phyloP scores from a whole-genome alignment of 2,797 vertebrate genomes.

The Fratercula arctica region DNA sequence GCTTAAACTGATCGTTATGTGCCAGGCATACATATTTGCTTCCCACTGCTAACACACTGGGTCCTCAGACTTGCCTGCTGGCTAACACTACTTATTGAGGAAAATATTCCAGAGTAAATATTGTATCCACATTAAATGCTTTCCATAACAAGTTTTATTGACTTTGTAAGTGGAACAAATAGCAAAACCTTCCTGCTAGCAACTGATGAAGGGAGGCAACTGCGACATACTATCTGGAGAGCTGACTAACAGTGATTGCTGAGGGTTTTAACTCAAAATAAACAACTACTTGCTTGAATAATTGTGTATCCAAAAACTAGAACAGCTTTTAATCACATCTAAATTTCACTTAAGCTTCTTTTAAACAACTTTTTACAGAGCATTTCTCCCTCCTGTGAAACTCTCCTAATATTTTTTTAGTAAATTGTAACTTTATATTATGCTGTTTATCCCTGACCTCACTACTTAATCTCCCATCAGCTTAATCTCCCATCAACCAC shows the following conservation, averaged over 20 bases:
- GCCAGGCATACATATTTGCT: background rate
- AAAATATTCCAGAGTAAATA: constrained; percentile 35
- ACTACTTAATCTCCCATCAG: background rate
- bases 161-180: constrained; percentile 4
- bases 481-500: background rate
- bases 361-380: background rate
- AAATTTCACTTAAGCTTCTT: background rate
- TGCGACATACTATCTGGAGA: background rate
- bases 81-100: background rate
- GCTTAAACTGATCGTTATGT: background rate
- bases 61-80: background rate
- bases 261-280: constrained; percentile 20
- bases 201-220: constrained; percentile 1
- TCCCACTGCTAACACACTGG: background rate
- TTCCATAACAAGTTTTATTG: constrained; percentile 34
- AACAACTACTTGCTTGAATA: background rate
- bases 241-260: background rate
- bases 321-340: background rate
- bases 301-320: background rate
- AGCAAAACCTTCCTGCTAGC: constrained; percentile 12
- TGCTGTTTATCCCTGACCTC: background rate
- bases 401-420: background rate
- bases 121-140: background rate
- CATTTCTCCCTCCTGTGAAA: background rate
- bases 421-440: background rate